Evolutionary conservation across 2,113 vertebrate species (phyloP).

Genomic region (Noturus placidus): DNA sequence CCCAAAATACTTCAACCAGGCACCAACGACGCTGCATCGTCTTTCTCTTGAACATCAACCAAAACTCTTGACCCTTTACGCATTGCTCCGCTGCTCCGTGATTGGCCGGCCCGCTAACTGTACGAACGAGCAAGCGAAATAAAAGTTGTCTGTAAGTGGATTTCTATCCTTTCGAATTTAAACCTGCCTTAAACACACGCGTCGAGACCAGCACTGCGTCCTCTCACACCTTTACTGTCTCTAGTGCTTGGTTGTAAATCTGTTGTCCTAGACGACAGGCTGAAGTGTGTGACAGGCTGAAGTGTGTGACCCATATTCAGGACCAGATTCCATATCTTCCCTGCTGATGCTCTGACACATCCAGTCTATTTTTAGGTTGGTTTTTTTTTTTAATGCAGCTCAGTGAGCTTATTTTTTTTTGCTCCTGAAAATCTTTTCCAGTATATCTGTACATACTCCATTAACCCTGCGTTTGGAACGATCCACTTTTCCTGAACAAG

Average conservation of each 20-base stretch:
- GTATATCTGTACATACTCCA: neutral
- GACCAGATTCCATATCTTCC: neutral
- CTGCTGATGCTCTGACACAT: conserved; percentile 18
- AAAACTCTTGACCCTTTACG: neutral
- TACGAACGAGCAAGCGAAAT: neutral
- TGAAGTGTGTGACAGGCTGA: conserved; percentile 16
- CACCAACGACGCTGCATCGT: neutral
- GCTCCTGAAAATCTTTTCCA: neutral
- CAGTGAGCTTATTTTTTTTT: neutral
- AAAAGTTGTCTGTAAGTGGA: neutral
- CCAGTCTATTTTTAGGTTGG: neutral
- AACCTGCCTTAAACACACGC: neutral
- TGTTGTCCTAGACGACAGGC: neutral
- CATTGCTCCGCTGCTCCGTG: neutral
- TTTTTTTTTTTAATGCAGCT: neutral
- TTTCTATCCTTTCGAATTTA: neutral
- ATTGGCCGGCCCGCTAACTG: neutral
- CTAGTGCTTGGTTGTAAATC: neutral
- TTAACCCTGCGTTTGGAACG: neutral
- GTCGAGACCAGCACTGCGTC: neutral
- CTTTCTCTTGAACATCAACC: neutral
- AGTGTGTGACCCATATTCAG: conserved; percentile 15
- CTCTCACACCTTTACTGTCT: neutral
- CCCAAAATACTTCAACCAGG: neutral
- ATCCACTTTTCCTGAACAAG: neutral